Base-by-base conservation (phyloP, 2,797 vertebrate genomes). In the Cuculus canorus region DNA sequence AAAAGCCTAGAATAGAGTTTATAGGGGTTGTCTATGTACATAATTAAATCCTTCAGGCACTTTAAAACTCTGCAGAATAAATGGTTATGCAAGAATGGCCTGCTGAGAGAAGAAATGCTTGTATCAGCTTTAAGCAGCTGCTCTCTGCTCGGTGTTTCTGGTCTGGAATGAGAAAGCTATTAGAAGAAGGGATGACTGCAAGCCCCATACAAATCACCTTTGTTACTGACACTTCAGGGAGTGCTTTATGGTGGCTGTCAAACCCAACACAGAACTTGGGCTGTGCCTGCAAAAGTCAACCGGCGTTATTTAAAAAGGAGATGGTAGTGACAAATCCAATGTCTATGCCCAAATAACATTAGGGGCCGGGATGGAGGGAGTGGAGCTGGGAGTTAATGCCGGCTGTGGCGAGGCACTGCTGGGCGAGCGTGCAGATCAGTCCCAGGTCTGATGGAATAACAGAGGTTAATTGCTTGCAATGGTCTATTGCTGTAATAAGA, bases 11-110 rank as follows among this genome's bases (percentile, higher is more conserved):
- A 99, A 99, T 99, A 99, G 99, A 98, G 98, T 99, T 99, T 99
- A 99, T 99, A 98, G 98, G 98, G 98, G 98, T 98, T 98, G 98
- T 99, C 98, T 99, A 98, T 99, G 98, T 98, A 98, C 98, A 98
- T 99, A 99, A 99, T 99, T 99, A 99, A 99, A 99, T 98, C 99
- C 99, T 99, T 98, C 98, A 99, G 98, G 98, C 98, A 97, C 98
- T 99, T 98, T 98, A 98, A 98, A 98, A 98, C 98, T 98, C 98
- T 98, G 98, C 98, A 98, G 98, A 99, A 99, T 98, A 99, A 99
- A 99, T 99, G 98, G 98, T 99, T 99, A 98, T 98, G 98, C 99
- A 98, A 99, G 98, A 98, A 97, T 93, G 96, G 98, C 98, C 98
- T 99, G 98, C 98, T 98, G 98, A 98, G 98, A 98, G 98, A 97